Evolutionary conservation across 2,888 invertebrate genomes (phyloP).

Genomic region (Mechanitis mazaeus): DNA sequence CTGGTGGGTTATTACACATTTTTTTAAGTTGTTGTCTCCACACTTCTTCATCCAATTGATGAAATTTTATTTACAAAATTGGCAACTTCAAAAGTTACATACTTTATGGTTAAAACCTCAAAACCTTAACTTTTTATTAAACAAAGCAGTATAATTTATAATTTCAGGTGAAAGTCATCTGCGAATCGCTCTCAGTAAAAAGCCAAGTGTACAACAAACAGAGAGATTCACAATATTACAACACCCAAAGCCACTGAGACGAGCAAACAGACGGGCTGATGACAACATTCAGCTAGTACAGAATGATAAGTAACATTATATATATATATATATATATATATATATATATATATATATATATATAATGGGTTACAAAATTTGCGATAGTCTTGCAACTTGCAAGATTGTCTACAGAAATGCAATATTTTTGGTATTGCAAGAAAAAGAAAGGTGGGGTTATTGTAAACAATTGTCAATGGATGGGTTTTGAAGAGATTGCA

Average conservation of each 20-base stretch:
- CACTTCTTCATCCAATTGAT: too few species aligned
- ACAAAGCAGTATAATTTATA: neutral
- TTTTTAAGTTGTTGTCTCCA: too few species aligned
- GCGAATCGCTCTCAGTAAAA: slow-evolving; percentile 60
- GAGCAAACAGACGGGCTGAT: slow-evolving; percentile 46
- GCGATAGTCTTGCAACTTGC: neutral
- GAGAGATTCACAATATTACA: slow-evolving; percentile 65
- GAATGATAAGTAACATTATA: slow-evolving; percentile 54
- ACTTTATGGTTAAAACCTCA: neutral
- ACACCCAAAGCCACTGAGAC: slow-evolving; percentile 59
- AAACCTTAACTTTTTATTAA: neutral
- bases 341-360: neutral
- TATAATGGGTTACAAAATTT: neutral
- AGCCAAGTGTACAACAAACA: slow-evolving; percentile 44
- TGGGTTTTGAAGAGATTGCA: too few species aligned
- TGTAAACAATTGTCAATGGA: too few species aligned
- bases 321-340: neutral
- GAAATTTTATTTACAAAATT: too few species aligned
- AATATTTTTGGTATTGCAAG: too few species aligned
- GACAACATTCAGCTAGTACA: slow-evolving; percentile 64
- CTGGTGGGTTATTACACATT: slow-evolving; percentile 40
- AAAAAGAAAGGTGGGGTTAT: too few species aligned
- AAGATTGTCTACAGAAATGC: too few species aligned
- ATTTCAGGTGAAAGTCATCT: slow-evolving; percentile 68
- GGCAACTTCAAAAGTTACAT: too few species aligned